phyloP scores from a whole-genome alignment of 2,888 invertebrate species.

The Furcula furcula region DNA sequence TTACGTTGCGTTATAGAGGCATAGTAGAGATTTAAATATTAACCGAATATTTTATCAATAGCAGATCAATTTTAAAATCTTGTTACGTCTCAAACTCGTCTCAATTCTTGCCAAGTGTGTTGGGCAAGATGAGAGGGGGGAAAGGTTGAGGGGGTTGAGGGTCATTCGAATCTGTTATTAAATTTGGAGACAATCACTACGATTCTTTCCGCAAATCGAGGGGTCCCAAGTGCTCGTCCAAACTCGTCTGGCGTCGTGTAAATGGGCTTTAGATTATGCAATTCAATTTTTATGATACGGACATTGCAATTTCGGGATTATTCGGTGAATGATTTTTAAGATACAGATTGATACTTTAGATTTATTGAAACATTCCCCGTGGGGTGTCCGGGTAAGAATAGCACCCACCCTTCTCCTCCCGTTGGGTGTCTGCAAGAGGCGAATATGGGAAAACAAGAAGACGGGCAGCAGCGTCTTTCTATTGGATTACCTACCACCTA shows the following conservation, averaged over 20 bases:
- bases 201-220: conserved; percentile 31
- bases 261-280: conserved; percentile 3
- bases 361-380: too few species aligned
- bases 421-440: too few species aligned
- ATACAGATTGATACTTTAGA: too few species aligned
- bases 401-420: too few species aligned
- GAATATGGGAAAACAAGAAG: too few species aligned
- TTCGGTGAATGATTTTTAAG: neutral
- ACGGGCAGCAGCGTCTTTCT: too few species aligned
- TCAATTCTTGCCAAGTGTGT: conserved; percentile 18
- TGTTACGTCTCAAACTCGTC: conserved; percentile 11
- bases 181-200: conserved; percentile 63
- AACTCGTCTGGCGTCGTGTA: conserved; percentile 28
- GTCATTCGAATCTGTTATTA: conserved; percentile 68
- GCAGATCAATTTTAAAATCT: neutral
- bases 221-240: conserved; percentile 26
- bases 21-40: too few species aligned
- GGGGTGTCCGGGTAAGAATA: too few species aligned
- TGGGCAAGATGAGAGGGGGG: conserved; percentile 4
- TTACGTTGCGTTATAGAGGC: too few species aligned
- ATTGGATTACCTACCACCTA: too few species aligned
- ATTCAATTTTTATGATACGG: conserved; percentile 1
- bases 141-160: conserved; percentile 21
- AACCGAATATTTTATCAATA: too few species aligned
- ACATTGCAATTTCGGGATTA: neutral